Conservation (phyloP, 2,888 invertebrate genomes). For the Onthophagus sagittarius region DNA sequence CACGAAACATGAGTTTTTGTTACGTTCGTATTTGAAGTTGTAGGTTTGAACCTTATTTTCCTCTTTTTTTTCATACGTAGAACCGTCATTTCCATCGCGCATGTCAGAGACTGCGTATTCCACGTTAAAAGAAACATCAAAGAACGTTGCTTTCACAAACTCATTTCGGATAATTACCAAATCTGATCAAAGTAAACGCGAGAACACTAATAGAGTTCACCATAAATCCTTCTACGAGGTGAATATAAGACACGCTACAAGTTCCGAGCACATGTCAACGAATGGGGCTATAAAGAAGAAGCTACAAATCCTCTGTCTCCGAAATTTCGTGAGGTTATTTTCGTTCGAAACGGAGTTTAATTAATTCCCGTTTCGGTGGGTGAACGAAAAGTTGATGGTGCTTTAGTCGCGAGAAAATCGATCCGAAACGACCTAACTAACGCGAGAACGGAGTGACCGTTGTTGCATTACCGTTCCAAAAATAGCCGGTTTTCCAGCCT, state of each 20-base stretch:
- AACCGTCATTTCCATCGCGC: neutral
- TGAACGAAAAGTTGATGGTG: neutral
- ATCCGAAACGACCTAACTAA: slow-evolving; percentile 33
- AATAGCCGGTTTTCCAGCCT: slow-evolving; percentile 38
- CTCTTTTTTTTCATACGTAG: neutral
- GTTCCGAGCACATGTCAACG: neutral
- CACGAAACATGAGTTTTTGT: slow-evolving; percentile 14
- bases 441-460: slow-evolving; percentile 43
- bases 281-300: neutral
- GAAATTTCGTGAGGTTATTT: neutral
- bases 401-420: slow-evolving; percentile 6
- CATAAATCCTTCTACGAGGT: neutral
- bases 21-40: neutral
- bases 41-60: too few species aligned
- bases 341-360: neutral
- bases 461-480: slow-evolving; percentile 34
- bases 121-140: neutral
- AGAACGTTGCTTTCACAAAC: neutral
- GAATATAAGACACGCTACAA: neutral
- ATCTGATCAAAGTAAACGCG: neutral
- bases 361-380: neutral
- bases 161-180: neutral
- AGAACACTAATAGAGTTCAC: neutral
- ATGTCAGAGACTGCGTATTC: neutral
- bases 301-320: neutral